Evolutionary conservation across 2,888 invertebrate species (phyloP).

Genomic region (Orthosia gothica): DNA sequence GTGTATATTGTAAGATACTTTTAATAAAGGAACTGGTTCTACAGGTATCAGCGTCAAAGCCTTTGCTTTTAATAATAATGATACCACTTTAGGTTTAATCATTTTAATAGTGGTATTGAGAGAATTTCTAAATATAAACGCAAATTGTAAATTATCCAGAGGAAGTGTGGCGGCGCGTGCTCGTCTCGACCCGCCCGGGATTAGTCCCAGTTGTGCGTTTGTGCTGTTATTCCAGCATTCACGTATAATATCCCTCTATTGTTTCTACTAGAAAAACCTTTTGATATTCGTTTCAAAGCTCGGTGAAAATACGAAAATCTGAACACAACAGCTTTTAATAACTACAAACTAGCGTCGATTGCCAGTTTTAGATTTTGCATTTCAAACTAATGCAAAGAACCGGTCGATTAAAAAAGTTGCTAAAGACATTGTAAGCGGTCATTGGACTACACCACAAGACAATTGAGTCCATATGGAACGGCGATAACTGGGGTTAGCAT

Average conservation of each 20-base stretch:
- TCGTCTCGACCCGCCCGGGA: constrained; percentile 79
- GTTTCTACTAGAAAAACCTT: constrained; percentile 78
- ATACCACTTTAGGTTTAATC: constrained; percentile 39
- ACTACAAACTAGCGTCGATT: constrained; percentile 56
- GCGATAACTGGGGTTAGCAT: constrained; percentile 82
- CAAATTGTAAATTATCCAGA: constrained; percentile 85
- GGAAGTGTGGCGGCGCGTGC: constrained; percentile 84
- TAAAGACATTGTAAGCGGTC: constrained; percentile 65
- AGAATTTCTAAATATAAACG: constrained; percentile 79
- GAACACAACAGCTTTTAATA: constrained; percentile 64
- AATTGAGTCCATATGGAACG: constrained; percentile 84
- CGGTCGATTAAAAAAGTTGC: constrained; percentile 64
- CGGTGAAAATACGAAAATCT: constrained; percentile 65
- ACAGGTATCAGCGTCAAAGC: constrained; percentile 16
- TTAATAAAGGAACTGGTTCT: constrained; percentile 10
- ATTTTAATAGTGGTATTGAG: constrained; percentile 63
- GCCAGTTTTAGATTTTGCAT: constrained; percentile 36
- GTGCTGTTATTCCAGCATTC: constrained; percentile 80
- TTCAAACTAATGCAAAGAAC: constrained; percentile 18
- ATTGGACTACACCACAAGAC: constrained; percentile 79
- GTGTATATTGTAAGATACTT: constrained; percentile 33
- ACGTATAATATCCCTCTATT: constrained; percentile 81
- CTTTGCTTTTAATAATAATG: constrained; percentile 26
- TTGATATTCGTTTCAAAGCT: constrained; percentile 72
- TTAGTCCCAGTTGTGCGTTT: constrained; percentile 85